A percentile compares a stretch with the other conserved stretches of the same genome.
Evolutionary conservation across 2,888 invertebrate genomes (phyloP).

Genomic region (Carabus problematicus): DNA sequence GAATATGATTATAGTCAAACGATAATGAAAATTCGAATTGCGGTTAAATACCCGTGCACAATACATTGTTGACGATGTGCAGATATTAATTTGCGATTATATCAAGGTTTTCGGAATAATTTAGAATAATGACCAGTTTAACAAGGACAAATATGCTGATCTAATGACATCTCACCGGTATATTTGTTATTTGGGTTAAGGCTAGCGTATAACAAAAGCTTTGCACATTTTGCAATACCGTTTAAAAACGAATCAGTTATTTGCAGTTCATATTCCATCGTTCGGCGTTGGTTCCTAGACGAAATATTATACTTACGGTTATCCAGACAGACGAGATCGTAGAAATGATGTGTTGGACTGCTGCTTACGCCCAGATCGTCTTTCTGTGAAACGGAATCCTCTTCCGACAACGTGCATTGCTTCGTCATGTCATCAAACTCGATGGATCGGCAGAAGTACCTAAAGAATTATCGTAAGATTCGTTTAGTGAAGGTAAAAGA

Average conservation of each 20-base stretch:
- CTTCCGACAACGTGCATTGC: constrained; percentile 88
- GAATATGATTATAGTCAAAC: too few species aligned
- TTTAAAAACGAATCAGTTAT: constrained; percentile 10
- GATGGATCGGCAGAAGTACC: constrained; percentile 86
- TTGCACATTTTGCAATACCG: constrained; percentile 12
- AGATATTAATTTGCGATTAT: constrained; percentile 35
- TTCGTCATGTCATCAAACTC: constrained; percentile 88
- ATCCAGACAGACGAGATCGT: constrained; percentile 87
- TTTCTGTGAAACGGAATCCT: constrained; percentile 88
- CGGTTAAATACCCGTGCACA: background rate
- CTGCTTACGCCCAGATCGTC: constrained; percentile 86
- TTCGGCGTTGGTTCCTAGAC: background rate
- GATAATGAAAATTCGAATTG: background rate
- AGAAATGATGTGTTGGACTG: constrained; percentile 86
- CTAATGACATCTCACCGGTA: constrained; percentile 17
- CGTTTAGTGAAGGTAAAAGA: constrained; percentile 20
- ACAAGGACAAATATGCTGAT: constrained; percentile 28
- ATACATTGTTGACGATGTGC: background rate
- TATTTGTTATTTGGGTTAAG: constrained; percentile 28
- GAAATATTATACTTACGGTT: constrained; percentile 74
- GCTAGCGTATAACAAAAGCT: constrained; percentile 29
- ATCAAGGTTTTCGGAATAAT: constrained; percentile 38
- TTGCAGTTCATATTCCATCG: background rate
- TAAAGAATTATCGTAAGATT: constrained; percentile 51
- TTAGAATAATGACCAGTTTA: constrained; percentile 29